Evolutionary conservation across 2,888 invertebrate genomes (phyloP).

Genomic region (Dynastes tityus): DNA sequence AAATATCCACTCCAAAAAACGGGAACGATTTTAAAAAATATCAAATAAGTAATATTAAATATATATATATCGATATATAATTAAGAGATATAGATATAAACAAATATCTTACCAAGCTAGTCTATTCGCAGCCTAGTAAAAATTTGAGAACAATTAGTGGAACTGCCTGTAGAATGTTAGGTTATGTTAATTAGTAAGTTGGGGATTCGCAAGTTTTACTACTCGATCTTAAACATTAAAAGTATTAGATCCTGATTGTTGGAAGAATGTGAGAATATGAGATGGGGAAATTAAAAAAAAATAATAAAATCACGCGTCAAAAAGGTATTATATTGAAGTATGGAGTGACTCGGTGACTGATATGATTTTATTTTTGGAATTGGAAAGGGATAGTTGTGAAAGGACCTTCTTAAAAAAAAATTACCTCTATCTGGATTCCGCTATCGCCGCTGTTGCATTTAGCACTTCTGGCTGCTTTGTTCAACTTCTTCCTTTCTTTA

Average conservation of each 20-base stretch:
- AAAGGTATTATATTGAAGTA: slow-evolving; percentile 17
- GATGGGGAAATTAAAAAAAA: slow-evolving; percentile 4
- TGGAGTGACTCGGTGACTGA: background rate
- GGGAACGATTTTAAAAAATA: slow-evolving; percentile 34
- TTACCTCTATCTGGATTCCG: slow-evolving; percentile 80
- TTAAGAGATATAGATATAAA: slow-evolving; percentile 48
- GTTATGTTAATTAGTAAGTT: background rate
- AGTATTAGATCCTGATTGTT: slow-evolving; percentile 18
- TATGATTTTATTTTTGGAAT: background rate
- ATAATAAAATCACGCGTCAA: slow-evolving; percentile 14
- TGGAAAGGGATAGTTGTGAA: background rate
- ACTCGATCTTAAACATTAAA: slow-evolving; percentile 14
- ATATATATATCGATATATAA: slow-evolving; percentile 27
- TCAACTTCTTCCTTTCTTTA: slow-evolving; percentile 79
- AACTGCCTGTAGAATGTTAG: slow-evolving; percentile 44
- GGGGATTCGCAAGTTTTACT: slow-evolving; percentile 15
- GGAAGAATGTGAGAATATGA: slow-evolving; percentile 12
- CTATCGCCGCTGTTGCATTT: slow-evolving; percentile 85
- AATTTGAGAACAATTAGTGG: slow-evolving; percentile 67
- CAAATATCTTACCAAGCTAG: slow-evolving; percentile 71
- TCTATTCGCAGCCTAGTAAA: slow-evolving; percentile 71
- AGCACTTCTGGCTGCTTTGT: slow-evolving; percentile 79
- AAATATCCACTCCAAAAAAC: slow-evolving; percentile 46
- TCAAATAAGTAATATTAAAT: slow-evolving; percentile 19
- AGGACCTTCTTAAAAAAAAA: background rate